Percentiles rank a stretch among this genome's conserved stretches.
These are phyloP conservation scores for Chelonoidis abingdonii DNA, from an alignment of 2,113 vertebrate species.

Conservation along the genomic window DNA sequence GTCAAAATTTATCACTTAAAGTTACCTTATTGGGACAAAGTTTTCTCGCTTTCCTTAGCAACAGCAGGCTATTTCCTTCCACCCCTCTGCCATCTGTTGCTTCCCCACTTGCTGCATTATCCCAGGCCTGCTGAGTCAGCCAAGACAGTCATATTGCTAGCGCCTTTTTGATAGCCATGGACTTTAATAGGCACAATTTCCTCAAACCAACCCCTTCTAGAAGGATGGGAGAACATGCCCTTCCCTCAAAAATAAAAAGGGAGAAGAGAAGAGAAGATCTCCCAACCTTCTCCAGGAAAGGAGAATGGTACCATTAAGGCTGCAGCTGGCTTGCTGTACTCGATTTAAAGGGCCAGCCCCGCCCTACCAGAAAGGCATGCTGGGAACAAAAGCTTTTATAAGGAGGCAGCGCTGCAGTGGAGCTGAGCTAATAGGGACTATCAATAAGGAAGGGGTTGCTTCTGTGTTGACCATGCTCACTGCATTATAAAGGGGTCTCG, in stretches of 20 bases:
- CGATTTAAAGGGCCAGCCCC: accelerated
- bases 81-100: background rate
- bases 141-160: background rate
- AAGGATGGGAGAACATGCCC: too few species aligned
- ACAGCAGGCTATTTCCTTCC: slow-evolving; percentile 7
- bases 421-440: accelerated
- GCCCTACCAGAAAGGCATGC: accelerated
- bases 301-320: accelerated
- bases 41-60: background rate
- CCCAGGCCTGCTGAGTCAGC: background rate
- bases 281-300: background rate
- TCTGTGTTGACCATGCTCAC: background rate
- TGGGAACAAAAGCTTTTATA: accelerated
- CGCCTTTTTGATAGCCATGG: background rate
- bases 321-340: background rate
- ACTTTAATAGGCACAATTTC: too few species aligned
- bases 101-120: background rate
- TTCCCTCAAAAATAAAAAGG: background rate
- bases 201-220: background rate
- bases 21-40: slow-evolving; percentile 36
- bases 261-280: background rate
- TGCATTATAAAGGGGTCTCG: background rate
- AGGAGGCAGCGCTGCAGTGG: accelerated
- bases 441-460: too few species aligned
- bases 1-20: slow-evolving; percentile 51